A percentile compares a stretch with the other conserved stretches of the same genome.
phyloP scores from a whole-genome alignment of 2,113 vertebrate genomes.

The Scytalopus superciliaris region DNA sequence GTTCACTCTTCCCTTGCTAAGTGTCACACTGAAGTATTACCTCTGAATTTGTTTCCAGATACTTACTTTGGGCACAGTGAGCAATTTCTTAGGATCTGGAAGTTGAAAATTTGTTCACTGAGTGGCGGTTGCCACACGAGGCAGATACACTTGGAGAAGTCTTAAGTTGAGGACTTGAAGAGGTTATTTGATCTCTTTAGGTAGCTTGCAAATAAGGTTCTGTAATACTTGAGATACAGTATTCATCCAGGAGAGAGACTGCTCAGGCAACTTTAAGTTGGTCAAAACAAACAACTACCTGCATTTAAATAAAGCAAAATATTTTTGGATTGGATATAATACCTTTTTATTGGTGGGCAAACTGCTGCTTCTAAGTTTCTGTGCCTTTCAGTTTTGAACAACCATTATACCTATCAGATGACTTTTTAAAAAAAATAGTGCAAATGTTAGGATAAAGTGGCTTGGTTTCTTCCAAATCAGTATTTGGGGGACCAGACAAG shows the following conservation, averaged over 20 bases:
- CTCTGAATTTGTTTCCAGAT: not conserved
- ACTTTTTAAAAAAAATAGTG: not conserved
- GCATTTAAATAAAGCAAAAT: not conserved
- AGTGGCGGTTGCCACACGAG: not conserved
- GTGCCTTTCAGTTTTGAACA: not conserved
- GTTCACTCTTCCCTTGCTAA: not conserved
- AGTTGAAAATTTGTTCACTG: not conserved
- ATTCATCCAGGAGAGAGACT: not conserved
- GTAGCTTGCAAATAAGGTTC: not conserved
- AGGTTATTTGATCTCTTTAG: not conserved
- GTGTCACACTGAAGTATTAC: fast-evolving
- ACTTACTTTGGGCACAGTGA: not conserved
- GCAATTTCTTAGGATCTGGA: not conserved
- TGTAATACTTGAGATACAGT: not conserved
- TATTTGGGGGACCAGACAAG: not conserved
- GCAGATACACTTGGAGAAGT: not conserved
- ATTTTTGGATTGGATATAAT: not conserved
- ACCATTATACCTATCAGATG: not conserved
- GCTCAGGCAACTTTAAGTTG: not conserved
- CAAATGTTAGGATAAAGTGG: not conserved
- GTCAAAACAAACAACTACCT: not conserved
- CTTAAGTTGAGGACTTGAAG: not conserved
- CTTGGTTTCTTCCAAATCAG: not conserved
- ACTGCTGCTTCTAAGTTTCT: not conserved
- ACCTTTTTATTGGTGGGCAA: not conserved